Conservation (phyloP, 1,140 invertebrate genomes). For the Cecropterus lyciades region DNA sequence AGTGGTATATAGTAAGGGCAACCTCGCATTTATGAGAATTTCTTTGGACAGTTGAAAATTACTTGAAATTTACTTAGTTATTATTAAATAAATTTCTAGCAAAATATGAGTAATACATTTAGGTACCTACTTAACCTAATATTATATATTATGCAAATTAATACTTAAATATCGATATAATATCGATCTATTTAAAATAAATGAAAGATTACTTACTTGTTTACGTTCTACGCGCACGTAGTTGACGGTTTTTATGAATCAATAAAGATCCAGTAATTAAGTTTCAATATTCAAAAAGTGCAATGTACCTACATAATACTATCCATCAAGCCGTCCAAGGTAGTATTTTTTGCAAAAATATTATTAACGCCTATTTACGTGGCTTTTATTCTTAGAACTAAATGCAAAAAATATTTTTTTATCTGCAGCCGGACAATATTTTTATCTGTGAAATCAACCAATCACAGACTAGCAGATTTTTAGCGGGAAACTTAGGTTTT, state of each 20-base stretch:
- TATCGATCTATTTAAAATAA: no score
- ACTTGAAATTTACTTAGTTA: not conserved
- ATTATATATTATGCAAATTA: not conserved
- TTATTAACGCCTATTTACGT: conserved; percentile 38
- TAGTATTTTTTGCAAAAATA: conserved; percentile 70
- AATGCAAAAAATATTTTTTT: conserved; percentile 32
- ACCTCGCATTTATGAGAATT: conserved; percentile 14
- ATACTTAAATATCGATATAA: no score
- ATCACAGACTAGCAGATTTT: conserved; percentile 26
- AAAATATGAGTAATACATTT: not conserved
- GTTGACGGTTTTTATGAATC: conserved; percentile 42
- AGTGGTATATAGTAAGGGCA: conserved; percentile 9
- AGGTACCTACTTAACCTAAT: not conserved
- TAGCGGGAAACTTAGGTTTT: conserved; percentile 32
- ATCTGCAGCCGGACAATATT: conserved; percentile 22
- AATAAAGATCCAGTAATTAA: no score
- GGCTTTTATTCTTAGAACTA: conserved; percentile 32
- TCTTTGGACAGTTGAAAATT: not conserved
- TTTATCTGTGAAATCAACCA: conserved; percentile 26
- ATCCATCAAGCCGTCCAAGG: conserved; percentile 65
- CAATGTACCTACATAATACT: conserved; percentile 14
- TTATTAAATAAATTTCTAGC: not conserved
- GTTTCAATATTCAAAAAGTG: no score
- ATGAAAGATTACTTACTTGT: no score
- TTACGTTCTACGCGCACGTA: no score